A percentile compares a stretch with the other conserved stretches of the same genome.
These are phyloP conservation scores for Phallusia fumigata DNA, from an alignment of 23 tunicate genomes.

Conservation along the genomic window DNA sequence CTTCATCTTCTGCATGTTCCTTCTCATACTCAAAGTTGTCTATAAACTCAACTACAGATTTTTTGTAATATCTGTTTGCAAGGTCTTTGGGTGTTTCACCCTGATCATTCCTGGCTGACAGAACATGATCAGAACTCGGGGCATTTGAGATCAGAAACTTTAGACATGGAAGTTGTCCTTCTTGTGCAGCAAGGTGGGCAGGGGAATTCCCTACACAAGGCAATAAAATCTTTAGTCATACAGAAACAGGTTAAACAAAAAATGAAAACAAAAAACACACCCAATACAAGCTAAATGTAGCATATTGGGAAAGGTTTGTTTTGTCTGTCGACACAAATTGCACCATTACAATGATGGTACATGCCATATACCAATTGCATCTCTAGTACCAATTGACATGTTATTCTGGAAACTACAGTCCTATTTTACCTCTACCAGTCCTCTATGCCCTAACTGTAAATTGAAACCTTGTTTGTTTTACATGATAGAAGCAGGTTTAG, in stretches of 20 bases:
- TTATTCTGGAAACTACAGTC: no score
- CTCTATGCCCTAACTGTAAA: no score
- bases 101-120: conserved; percentile 73
- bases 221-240: background rate
- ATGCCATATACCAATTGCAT: no score
- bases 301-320: no score
- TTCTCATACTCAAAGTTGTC: conserved; percentile 66
- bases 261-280: background rate
- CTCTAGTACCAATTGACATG: no score
- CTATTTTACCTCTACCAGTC: no score
- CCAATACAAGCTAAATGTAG: no score
- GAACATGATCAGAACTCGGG: conserved; percentile 55
- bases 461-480: no score
- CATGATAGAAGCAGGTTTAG: no score
- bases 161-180: conserved; percentile 84
- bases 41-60: conserved; percentile 66
- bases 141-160: conserved; percentile 68
- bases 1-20: conserved; percentile 71
- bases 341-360: no score
- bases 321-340: no score
- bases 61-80: conserved; percentile 80
- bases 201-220: conserved; percentile 69
- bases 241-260: background rate
- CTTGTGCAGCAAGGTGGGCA: conserved; percentile 93
- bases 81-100: conserved; percentile 93